Evolutionary conservation across 2,113 vertebrate species (phyloP).

Genomic region (Atractosteus spatula): DNA sequence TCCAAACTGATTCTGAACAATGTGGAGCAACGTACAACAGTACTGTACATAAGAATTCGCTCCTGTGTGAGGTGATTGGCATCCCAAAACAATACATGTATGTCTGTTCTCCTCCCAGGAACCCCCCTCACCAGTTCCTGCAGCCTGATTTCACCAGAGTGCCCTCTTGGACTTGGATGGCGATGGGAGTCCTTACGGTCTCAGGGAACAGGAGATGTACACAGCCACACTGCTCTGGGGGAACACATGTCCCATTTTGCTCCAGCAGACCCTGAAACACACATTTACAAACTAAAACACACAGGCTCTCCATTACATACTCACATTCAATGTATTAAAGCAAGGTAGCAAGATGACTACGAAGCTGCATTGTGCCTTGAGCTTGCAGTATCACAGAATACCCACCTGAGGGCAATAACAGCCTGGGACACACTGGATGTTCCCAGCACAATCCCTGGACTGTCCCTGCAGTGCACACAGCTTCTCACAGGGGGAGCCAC

Average conservation of each 20-base stretch:
- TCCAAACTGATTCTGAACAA: too few relatives aligned
- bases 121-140: slow-evolving; percentile 75
- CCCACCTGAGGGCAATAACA: slow-evolving; percentile 84
- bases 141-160: slow-evolving; percentile 63
- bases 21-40: too few relatives aligned
- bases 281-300: background rate
- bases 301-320: background rate
- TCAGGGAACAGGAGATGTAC: slow-evolving; percentile 45
- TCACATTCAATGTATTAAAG: background rate
- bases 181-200: slow-evolving; percentile 37
- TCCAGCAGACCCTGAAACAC: slow-evolving; percentile 73
- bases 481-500: slow-evolving; percentile 71
- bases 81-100: background rate
- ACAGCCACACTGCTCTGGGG: slow-evolving; percentile 66
- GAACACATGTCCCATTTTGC: slow-evolving; percentile 69
- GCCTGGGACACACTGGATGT: slow-evolving; percentile 67
- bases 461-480: slow-evolving; percentile 65
- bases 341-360: too few relatives aligned
- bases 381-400: background rate
- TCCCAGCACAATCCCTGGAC: slow-evolving; percentile 52
- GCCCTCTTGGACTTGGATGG: slow-evolving; percentile 58
- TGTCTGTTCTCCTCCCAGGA: background rate
- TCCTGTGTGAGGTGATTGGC: too few relatives aligned
- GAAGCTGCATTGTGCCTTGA: too few relatives aligned
- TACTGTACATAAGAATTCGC: too few relatives aligned